Evolutionary conservation across 2,797 vertebrate genomes (phyloP), one percentile per base, ranked within the genome.

Genomic region (Pseudocheirus occidentalis): DNA sequence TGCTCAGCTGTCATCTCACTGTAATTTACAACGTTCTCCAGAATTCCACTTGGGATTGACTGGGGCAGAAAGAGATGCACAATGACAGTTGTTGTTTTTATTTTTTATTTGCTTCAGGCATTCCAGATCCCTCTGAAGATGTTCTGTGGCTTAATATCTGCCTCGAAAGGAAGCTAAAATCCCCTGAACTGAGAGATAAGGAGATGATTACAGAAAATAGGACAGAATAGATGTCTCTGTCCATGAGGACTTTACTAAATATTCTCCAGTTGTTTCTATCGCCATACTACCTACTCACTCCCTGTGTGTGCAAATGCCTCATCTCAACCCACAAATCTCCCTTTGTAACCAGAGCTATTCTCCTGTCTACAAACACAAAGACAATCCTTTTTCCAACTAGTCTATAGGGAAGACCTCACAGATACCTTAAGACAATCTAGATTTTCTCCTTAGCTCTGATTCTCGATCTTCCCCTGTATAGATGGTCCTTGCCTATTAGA

Each of bases 1-100:
- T 46, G 34, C 95, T 94, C 92, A 95, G 95, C 95, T 97, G 92
- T 98, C 97, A 97, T 90, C 94, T 46, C 34, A 62, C 56, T 54
- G 13, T 90, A 97, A 90, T 97, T 96, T 96, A 58, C 29, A 55
- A 21, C n/a, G 1, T 55, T 92, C 31, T 62, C 16, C 0, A 0
- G 50, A 91, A 93, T 92, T 1, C 0, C 13, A 59, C 66, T 31
- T 0, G 89, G n/a, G 54, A 56, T 94, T 92, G 96, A 56, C 56
- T 50, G 81, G 0, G 3, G 52, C 0, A 54, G 52, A 95, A 93
- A 0, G 0, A 0, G 0, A 56, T 91, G 92, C 27, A 13, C 14
- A 24, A 90, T 66, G 81, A 91, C 96, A 98, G 91, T 87, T 40
- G 40, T 46, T 81, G 46, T 0, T 59, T 94, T 55, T 73, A 31